phyloP scores from a whole-genome alignment of 2,888 invertebrate species.

The Ennomos fuscantarius region DNA sequence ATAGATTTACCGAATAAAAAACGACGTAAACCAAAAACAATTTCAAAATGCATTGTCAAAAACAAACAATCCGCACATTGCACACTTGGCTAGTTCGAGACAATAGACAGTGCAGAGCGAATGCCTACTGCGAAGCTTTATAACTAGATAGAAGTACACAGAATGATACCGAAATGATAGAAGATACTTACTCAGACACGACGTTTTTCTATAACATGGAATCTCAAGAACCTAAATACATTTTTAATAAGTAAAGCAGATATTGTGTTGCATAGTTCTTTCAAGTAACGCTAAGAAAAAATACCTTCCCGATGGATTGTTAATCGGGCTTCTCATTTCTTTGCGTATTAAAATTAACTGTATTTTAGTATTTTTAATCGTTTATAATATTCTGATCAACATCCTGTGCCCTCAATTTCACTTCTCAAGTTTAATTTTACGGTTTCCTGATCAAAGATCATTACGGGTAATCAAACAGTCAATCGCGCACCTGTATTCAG shows the following conservation, averaged over 20 bases:
- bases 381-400: not conserved
- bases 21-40: conserved; percentile 5
- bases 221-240: too few species aligned
- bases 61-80: conserved; percentile 21
- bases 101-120: conserved; percentile 29
- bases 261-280: too few species aligned
- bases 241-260: too few species aligned
- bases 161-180: conserved; percentile 4
- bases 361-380: too few species aligned
- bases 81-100: conserved; percentile 35
- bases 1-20: not conserved
- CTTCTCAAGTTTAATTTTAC: not conserved
- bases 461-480: conserved; percentile 2
- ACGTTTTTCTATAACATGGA: too few species aligned
- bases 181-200: not conserved
- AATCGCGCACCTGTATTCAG: conserved; percentile 9
- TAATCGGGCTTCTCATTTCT: too few species aligned
- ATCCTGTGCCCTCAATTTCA: not conserved
- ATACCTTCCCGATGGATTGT: too few species aligned
- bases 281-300: too few species aligned
- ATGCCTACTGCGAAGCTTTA: conserved; percentile 3
- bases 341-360: too few species aligned
- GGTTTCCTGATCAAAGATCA: not conserved
- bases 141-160: not conserved
- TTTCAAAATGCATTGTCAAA: conserved; percentile 24